Evolutionary conservation across 2,113 vertebrate species (phyloP).

Genomic region (Fregetta grallaria): DNA sequence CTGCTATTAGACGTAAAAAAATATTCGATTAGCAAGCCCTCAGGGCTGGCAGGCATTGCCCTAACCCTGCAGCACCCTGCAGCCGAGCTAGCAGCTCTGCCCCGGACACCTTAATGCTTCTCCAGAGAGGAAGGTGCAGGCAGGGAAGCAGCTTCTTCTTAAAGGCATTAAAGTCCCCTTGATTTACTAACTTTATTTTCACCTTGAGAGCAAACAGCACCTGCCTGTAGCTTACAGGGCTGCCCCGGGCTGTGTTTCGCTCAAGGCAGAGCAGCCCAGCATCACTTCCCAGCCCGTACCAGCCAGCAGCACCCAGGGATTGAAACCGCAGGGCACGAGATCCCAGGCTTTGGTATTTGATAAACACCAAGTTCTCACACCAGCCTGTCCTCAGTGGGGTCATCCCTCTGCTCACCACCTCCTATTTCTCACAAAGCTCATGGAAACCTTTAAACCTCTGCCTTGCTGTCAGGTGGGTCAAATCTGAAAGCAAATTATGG

Average conservation of each 20-base stretch:
- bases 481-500: neutral
- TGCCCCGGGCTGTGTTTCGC: neutral
- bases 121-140: neutral
- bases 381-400: neutral
- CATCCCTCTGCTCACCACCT: neutral
- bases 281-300: neutral
- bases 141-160: slow-evolving; percentile 38
- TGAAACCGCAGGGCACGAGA: neutral
- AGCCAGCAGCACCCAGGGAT: neutral
- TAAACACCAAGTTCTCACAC: fast-evolving
- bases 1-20: slow-evolving; percentile 56
- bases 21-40: slow-evolving; percentile 31
- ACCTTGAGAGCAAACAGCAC: slow-evolving; percentile 18
- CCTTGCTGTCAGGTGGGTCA: neutral
- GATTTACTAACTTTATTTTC: slow-evolving; percentile 51
- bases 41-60: slow-evolving; percentile 21
- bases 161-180: slow-evolving; percentile 42
- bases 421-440: neutral
- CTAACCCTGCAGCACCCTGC: slow-evolving; percentile 13
- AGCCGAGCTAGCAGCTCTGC: slow-evolving; percentile 4
- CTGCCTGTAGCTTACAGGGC: neutral
- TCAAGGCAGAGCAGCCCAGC: neutral
- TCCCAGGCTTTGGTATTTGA: neutral
- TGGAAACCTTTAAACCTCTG: neutral
- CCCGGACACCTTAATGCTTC: neutral